Evolutionary conservation across 2,797 vertebrate genomes (phyloP), one percentile per base, ranked within the genome.

Genomic region (Sebastes miniatus): DNA sequence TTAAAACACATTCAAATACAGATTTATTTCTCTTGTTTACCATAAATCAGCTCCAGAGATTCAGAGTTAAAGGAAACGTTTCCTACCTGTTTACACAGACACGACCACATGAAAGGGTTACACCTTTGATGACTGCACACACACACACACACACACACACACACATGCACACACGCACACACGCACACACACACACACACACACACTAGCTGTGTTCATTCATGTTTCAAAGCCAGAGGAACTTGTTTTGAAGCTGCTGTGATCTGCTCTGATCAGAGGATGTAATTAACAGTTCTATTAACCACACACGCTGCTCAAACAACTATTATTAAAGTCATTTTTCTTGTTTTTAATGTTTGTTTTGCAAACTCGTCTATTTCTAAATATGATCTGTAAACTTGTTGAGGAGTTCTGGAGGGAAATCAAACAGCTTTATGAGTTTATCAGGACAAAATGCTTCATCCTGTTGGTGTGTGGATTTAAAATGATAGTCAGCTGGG

Each of bases 141-240:
- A 24, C 58, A 22, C 69, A 59, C 69, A 22, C 65, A 50, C 24
- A 12, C 39, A 67, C 65, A n/a, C 39, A 47, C 39, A 11, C n/a
- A 57, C 69, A 39, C 62, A 67, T 29, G 64, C 39, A 66, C 36
- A 24, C 43, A 27, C 29, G 1, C 25, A 25, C 25, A 25, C 27
- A 29, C 27, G 6, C 5, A 6, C 27, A 6, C 5, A 6, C 27
- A 29, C 27, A 29, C 27, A 29, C 67, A 69, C 63, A 73, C 69
- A 63, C 22, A 50, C 63, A 74, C 72, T 61, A 81, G 14, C 18
- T n/a, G 14, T 18, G 62, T 83, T 50, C 83, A 36, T 79, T 91
- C 78, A 76, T 43, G 58, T 88, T 92, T 91, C 91, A 92, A 92
- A 91, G 88, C 31, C 36, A 68, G 73, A 80, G 85, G 80, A 90